phyloP scores from a whole-genome alignment of 2,797 vertebrate genomes.

The Apogon hyalosoma region DNA sequence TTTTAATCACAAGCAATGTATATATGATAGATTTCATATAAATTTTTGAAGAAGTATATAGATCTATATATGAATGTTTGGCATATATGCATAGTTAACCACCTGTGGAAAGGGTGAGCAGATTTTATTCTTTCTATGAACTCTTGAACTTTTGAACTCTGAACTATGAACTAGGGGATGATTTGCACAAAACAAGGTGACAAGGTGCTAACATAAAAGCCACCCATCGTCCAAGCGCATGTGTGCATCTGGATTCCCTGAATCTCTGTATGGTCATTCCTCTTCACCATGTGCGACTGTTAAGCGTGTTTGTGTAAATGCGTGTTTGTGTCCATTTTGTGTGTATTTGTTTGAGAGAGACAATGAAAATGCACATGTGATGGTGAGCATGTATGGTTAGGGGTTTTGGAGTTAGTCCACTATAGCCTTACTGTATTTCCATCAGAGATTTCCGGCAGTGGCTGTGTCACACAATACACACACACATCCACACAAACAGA shows the following conservation, averaged over 20 bases:
- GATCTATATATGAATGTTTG: constrained; percentile 90
- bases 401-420: constrained; percentile 69
- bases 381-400: constrained; percentile 39
- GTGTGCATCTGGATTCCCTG: constrained; percentile 76
- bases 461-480: constrained; percentile 71
- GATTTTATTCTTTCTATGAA: constrained; percentile 90
- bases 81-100: constrained; percentile 90
- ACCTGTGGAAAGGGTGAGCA: constrained; percentile 87
- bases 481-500: constrained; percentile 14
- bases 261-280: constrained; percentile 67
- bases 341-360: constrained; percentile 45
- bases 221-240: constrained; percentile 81
- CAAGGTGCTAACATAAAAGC: constrained; percentile 90
- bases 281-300: constrained; percentile 48
- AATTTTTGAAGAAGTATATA: constrained; percentile 89
- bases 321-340: constrained; percentile 43
- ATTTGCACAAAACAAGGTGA: constrained; percentile 91
- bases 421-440: constrained; percentile 80
- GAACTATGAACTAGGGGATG: constrained; percentile 86
- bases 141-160: constrained; percentile 84
- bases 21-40: constrained; percentile 90
- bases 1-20: constrained; percentile 87
- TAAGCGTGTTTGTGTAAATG: constrained; percentile 31
- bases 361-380: constrained; percentile 31
- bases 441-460: constrained; percentile 76